phyloP scores from a whole-genome alignment of 1,140 invertebrate genomes.

The Dinoponera quadriceps region DNA sequence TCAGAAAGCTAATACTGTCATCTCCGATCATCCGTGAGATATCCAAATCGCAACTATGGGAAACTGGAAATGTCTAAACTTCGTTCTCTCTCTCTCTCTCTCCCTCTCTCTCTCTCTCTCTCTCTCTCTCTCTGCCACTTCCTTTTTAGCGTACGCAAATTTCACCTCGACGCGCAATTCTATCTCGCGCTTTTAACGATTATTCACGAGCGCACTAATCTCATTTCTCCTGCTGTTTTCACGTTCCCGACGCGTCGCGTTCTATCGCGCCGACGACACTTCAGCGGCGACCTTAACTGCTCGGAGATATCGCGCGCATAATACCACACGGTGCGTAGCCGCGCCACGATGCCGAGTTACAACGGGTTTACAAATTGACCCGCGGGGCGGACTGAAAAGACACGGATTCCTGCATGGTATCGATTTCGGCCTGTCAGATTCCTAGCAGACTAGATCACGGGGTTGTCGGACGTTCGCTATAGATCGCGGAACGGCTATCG shows the following conservation, averaged over 20 bases:
- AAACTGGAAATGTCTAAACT: background rate
- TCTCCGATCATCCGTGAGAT: slow-evolving; percentile 45
- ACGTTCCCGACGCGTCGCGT: background rate
- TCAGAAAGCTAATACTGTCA: slow-evolving; percentile 29
- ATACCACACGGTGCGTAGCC: background rate
- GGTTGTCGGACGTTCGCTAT: slow-evolving; percentile 52
- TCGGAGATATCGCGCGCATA: no score
- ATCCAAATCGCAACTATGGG: slow-evolving; percentile 34
- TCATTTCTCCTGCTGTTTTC: background rate
- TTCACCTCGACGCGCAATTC: background rate
- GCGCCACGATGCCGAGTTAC: background rate
- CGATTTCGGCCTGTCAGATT: slow-evolving; percentile 53
- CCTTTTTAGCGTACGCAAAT: background rate
- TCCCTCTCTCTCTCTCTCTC: no score
- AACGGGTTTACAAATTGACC: slow-evolving; percentile 30
- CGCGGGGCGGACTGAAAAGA: background rate
- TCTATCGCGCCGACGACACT: background rate
- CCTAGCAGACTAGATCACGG: slow-evolving; percentile 55
- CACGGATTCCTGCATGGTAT: slow-evolving; percentile 36
- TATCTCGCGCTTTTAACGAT: background rate
- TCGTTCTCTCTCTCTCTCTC: background rate
- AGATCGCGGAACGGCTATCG: slow-evolving; percentile 70
- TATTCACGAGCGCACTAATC: background rate
- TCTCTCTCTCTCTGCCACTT: background rate
- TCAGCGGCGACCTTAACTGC: no score